Conservation (phyloP, 2,113 vertebrate genomes). For the Ibidorhyncha struthersii region DNA sequence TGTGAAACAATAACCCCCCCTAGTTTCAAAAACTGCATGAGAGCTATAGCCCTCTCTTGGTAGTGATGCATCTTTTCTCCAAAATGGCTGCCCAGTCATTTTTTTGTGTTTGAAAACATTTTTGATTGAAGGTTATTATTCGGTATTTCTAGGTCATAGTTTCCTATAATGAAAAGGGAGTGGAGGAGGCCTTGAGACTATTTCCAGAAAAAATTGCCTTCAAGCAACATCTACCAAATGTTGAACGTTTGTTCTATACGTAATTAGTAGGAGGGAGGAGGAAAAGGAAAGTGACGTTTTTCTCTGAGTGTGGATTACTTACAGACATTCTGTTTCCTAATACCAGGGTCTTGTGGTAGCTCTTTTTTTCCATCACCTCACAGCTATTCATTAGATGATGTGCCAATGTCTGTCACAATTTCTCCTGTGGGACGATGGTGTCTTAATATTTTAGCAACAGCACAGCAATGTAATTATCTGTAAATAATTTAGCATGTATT, state of each 20-base stretch:
- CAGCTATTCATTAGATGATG: constrained; percentile 70
- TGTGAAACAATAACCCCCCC: neutral
- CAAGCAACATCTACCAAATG: constrained; percentile 34
- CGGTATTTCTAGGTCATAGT: constrained; percentile 3
- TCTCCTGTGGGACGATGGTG: constrained; percentile 72
- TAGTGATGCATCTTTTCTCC: neutral
- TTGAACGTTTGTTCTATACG: constrained; percentile 26
- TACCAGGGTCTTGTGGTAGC: constrained; percentile 20
- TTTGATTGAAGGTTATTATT: constrained; percentile 28
- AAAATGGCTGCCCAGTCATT: neutral
- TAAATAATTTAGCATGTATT: constrained; percentile 79
- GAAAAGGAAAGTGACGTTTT: neutral
- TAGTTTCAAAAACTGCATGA: neutral
- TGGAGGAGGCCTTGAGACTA: neutral
- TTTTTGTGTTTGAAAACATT: neutral
- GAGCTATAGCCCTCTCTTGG: neutral
- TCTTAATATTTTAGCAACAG: constrained; percentile 81
- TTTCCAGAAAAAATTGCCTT: constrained; percentile 13
- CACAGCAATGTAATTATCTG: constrained; percentile 75
- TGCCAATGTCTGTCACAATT: constrained; percentile 62
- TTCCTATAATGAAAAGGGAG: neutral
- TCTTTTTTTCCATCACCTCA: constrained; percentile 40
- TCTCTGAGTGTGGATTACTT: constrained; percentile 35
- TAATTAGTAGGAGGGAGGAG: constrained; percentile 13
- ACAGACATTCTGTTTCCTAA: constrained; percentile 15